A percentile compares a stretch with the other conserved stretches of the same genome.
Evolutionary conservation across 2,113 vertebrate species (phyloP).

Genomic region (Castor canadensis): DNA sequence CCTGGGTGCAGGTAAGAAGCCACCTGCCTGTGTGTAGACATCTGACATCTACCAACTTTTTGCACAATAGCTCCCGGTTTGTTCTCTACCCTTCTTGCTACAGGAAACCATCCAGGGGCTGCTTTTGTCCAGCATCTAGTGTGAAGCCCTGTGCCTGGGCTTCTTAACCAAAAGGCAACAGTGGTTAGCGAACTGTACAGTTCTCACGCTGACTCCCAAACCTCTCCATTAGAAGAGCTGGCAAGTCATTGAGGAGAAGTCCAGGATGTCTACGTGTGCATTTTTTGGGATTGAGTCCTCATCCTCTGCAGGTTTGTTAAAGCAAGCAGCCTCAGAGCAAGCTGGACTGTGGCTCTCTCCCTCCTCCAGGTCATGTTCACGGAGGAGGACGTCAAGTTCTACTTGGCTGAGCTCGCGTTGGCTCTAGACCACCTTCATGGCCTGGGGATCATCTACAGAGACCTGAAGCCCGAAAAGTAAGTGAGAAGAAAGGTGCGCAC

Average conservation of each 20-base stretch:
- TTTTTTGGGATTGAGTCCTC: not conserved
- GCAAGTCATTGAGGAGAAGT: not conserved
- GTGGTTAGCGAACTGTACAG: fast-evolving
- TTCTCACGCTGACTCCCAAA: not conserved
- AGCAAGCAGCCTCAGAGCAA: fast-evolving
- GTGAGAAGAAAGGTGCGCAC: constrained; percentile 30
- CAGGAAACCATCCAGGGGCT: not conserved
- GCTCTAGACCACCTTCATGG: constrained; percentile 91
- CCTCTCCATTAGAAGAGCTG: not conserved
- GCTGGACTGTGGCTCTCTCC: not conserved
- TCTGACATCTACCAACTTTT: not conserved
- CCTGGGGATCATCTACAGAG: constrained; percentile 92
- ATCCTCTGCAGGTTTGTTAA: fast-evolving
- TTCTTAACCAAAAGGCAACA: not conserved
- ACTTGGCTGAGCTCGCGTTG: constrained; percentile 91
- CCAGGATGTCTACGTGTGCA: not conserved
- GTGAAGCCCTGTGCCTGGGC: too few species aligned
- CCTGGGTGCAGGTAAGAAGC: too few species aligned
- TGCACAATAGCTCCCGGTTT: not conserved
- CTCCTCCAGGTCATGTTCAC: constrained; percentile 92
- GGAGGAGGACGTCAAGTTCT: constrained; percentile 93
- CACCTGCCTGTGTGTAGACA: not conserved
- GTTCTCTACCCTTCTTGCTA: fast-evolving
- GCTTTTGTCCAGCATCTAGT: not conserved
- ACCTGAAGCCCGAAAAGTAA: constrained; percentile 94